phyloP scores from a whole-genome alignment of 2,113 vertebrate species.

The Ovis aries region DNA sequence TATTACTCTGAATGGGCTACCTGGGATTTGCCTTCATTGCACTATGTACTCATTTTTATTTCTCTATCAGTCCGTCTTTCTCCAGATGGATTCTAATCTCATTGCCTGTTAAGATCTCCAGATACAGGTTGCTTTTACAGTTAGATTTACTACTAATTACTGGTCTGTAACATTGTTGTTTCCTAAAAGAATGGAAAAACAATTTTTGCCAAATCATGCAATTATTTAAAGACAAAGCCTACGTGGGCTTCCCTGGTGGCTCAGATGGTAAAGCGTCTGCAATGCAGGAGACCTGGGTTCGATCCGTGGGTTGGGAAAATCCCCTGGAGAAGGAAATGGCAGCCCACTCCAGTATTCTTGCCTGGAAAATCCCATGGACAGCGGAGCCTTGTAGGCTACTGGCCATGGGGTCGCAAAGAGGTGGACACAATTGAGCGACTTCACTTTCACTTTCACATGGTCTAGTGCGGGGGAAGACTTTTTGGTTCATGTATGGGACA shows the following conservation, averaged over 20 bases:
- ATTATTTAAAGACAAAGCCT: constrained; percentile 34
- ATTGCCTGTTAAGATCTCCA: constrained; percentile 63
- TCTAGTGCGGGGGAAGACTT: background rate
- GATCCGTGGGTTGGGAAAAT: background rate
- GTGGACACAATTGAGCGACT: background rate
- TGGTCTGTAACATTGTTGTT: constrained; percentile 25
- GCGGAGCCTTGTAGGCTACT: background rate
- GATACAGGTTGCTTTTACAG: constrained; percentile 61
- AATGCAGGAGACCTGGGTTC: background rate
- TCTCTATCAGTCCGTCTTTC: constrained; percentile 67
- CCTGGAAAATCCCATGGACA: background rate
- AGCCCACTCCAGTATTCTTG: background rate
- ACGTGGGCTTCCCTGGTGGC: background rate
- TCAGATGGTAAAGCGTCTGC: background rate
- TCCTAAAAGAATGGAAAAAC: constrained; percentile 17
- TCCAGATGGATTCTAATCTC: constrained; percentile 73
- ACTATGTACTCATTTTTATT: constrained; percentile 64
- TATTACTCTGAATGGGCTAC: constrained; percentile 59
- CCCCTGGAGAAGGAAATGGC: background rate
- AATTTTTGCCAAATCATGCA: background rate
- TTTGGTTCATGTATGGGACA: background rate
- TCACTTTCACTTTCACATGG: background rate
- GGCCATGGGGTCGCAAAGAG: background rate
- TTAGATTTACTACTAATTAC: constrained; percentile 67
- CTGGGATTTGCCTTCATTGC: constrained; percentile 62